Percentiles rank a stretch among this genome's conserved stretches.
Conservation (phyloP, 2,888 invertebrate species). For the Sarcophaga subvicina region DNA sequence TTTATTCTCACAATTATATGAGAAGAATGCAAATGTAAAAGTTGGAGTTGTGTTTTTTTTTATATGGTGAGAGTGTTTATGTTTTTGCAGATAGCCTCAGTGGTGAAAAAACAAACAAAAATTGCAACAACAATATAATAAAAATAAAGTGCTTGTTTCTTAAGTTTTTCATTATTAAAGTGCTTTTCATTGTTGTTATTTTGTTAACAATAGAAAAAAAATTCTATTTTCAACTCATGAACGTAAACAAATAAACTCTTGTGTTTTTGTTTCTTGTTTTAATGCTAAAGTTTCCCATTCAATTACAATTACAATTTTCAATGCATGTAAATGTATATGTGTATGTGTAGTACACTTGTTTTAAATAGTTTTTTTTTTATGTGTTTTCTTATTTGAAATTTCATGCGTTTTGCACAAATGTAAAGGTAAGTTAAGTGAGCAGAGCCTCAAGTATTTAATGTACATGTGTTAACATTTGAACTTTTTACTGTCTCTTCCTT, state of each 20-base stretch:
- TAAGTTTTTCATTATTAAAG: slow-evolving; percentile 52
- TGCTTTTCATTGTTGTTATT: slow-evolving; percentile 18
- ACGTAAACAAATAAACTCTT: slow-evolving; percentile 17
- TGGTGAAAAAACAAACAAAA: neutral
- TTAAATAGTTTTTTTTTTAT: slow-evolving; percentile 36
- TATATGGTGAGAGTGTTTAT: neutral
- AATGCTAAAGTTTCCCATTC: neutral
- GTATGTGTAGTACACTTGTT: slow-evolving; percentile 38
- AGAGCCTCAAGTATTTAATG: slow-evolving; percentile 6
- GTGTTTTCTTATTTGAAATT: slow-evolving; percentile 55
- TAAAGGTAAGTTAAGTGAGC: slow-evolving; percentile 55
- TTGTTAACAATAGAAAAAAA: neutral
- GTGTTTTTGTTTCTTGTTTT: slow-evolving; percentile 20
- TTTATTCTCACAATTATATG: neutral
- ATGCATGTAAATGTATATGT: slow-evolving; percentile 5
- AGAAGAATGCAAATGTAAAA: neutral
- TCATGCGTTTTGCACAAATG: slow-evolving; percentile 63
- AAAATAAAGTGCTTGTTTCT: slow-evolving; percentile 60
- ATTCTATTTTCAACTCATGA: slow-evolving; percentile 11
- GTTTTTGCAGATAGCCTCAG: neutral
- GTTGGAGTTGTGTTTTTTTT: neutral
- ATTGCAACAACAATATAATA: slow-evolving; percentile 31
- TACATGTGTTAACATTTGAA: slow-evolving; percentile 63
- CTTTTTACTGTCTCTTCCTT: slow-evolving; percentile 44
- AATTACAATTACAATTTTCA: neutral